Evolutionary conservation across 2,888 invertebrate genomes (phyloP), one percentile per base, ranked within the genome.

Genomic region (Nebria salina): DNA sequence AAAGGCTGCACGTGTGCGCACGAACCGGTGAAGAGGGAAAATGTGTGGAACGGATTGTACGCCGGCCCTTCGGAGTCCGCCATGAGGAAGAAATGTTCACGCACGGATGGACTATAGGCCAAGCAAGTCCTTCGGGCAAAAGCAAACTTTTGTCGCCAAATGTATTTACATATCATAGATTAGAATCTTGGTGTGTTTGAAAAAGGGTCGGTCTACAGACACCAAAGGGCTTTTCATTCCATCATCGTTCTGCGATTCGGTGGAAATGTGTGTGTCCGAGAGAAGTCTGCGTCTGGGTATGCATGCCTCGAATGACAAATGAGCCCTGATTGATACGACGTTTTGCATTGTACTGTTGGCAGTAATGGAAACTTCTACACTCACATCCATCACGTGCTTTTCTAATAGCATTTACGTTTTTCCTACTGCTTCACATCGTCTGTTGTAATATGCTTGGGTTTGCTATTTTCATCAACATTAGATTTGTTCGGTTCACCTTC

Each of bases 241-340:
- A 75, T 65, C 75, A 75, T 75, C 76, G 68, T 68, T 68, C 68
- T 70, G 68, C 76, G 66, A 68, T 68, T 43, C 43, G 42, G 43
- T 43, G 70, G 76, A 76, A 76, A 76, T 15, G 70, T 76, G 76
- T 75, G n/a, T 43, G 70, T 43, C 76, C 68, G 65, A 76, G 54
- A 76, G 8, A 54, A 54, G 54, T 11, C 54, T 54, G 54, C 54
- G 54, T 54, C 11, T 13, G 54, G 54, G 64, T 70, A 43, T 68
- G 43, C 76, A 76, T 76, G 76, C 25, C 76, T 76, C 41, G 76
- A 76, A 76, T 76, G 76, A 76, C 76, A 76, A 76, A 76, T 76
- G 76, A 76, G 76, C 70, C 70, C 54, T 76, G 68, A 68, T 68
- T 76, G 76, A 76, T 76, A 76, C 76, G 76, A 76, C 66, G 68